Evolutionary conservation across 2,113 vertebrate genomes (phyloP).

Genomic region (Mesembrinibis cayennensis): DNA sequence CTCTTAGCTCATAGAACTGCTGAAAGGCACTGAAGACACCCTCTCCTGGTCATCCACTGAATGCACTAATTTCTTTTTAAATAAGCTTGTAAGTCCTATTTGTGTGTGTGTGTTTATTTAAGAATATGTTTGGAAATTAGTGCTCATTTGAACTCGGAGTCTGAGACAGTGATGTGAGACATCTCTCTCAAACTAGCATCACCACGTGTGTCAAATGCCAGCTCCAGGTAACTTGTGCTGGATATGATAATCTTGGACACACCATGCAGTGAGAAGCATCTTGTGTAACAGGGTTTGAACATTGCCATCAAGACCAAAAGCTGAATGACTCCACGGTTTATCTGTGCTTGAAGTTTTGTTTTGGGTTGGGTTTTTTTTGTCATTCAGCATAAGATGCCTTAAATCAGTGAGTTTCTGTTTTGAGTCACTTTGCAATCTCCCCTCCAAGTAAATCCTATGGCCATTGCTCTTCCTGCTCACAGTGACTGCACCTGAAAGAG

Average conservation of each 20-base stretch:
- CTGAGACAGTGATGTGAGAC: not conserved
- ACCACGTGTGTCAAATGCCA: not conserved
- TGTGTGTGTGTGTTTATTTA: not conserved
- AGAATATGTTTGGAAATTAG: not conserved
- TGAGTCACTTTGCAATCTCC: not conserved
- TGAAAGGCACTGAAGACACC: conserved; percentile 26
- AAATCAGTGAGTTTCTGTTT: not conserved
- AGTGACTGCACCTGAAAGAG: not conserved
- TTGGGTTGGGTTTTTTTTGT: not conserved
- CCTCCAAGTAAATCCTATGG: not conserved
- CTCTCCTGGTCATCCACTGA: conserved; percentile 39
- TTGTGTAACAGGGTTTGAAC: not conserved
- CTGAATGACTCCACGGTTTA: not conserved
- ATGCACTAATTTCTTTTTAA: not conserved
- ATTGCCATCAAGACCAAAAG: not conserved
- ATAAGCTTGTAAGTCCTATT: not conserved
- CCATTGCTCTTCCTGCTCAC: not conserved
- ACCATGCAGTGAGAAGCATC: not conserved
- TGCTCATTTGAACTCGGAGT: not conserved
- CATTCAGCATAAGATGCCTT: not conserved
- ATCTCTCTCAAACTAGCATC: not conserved
- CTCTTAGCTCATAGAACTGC: not conserved
- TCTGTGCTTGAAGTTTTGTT: not conserved
- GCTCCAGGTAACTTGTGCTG: not conserved
- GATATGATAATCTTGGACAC: not conserved